phyloP scores from a whole-genome alignment of 2,888 invertebrate species.

The Ptychoptera contaminata region DNA sequence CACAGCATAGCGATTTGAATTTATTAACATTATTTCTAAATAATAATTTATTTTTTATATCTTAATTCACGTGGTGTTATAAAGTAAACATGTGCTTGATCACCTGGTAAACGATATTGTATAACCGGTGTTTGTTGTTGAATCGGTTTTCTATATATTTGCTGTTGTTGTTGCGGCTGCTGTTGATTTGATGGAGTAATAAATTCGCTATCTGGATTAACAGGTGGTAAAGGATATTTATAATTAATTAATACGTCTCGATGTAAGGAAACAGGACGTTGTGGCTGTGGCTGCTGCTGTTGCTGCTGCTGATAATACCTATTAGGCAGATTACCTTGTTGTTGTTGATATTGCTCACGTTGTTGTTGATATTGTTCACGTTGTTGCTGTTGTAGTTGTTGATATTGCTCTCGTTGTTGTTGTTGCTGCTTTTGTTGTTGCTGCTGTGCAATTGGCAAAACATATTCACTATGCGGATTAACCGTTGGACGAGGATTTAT shows the following conservation, averaged over 20 bases:
- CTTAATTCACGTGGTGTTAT: slow-evolving; percentile 7
- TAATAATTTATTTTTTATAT: slow-evolving; percentile 2
- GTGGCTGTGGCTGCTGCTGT: slow-evolving; percentile 35
- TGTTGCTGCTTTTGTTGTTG: slow-evolving; percentile 32
- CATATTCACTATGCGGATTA: slow-evolving; percentile 50
- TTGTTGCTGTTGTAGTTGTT: slow-evolving; percentile 40
- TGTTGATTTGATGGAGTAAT: slow-evolving; percentile 13
- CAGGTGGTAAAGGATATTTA: slow-evolving; percentile 44
- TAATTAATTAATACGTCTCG: slow-evolving; percentile 57
- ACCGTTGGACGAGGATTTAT: slow-evolving; percentile 46
- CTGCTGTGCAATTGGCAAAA: slow-evolving; percentile 11
- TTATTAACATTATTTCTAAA: too few relatives aligned
- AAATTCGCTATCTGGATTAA: slow-evolving; percentile 53
- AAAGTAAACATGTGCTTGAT: slow-evolving; percentile 8
- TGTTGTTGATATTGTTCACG: slow-evolving; percentile 28
- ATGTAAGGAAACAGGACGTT: slow-evolving; percentile 38
- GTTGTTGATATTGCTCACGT: slow-evolving; percentile 48
- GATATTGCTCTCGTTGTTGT: slow-evolving; percentile 57
- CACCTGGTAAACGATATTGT: slow-evolving; percentile 8
- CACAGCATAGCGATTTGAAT: too few relatives aligned
- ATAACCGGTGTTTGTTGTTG: slow-evolving; percentile 3
- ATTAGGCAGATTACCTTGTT: slow-evolving; percentile 35
- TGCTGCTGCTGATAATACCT: slow-evolving; percentile 31
- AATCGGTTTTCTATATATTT: not conserved
- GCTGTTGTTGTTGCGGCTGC: slow-evolving; percentile 1